Evolutionary conservation across 2,888 invertebrate genomes (phyloP).

Genomic region (Acrobasis repandana): DNA sequence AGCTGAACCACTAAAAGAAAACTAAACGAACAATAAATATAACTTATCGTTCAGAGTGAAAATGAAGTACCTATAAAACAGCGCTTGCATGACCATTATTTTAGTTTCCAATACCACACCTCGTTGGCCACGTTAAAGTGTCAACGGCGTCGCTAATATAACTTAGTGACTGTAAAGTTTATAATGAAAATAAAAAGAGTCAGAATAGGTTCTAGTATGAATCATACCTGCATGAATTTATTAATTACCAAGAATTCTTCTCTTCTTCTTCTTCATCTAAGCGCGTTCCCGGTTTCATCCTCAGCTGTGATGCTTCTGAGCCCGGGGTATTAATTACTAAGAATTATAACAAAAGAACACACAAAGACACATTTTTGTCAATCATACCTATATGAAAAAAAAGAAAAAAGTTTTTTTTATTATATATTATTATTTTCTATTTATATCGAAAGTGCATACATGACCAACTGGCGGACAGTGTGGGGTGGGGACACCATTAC

Average conservation of each 20-base stretch:
- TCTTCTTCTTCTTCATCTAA: too few relatives aligned
- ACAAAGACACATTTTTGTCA: too few relatives aligned
- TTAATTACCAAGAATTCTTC: neutral
- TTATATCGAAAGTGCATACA: too few relatives aligned
- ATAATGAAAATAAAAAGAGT: neutral
- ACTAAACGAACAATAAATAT: neutral
- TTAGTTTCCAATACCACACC: conserved; percentile 9
- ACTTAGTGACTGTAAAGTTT: neutral
- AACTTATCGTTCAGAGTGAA: neutral
- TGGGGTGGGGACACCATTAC: too few relatives aligned
- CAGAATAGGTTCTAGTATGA: neutral
- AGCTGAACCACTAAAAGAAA: neutral
- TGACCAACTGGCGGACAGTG: too few relatives aligned
- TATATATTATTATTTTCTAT: too few relatives aligned
- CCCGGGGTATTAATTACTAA: too few relatives aligned
- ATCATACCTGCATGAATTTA: neutral
- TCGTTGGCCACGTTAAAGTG: conserved; percentile 7
- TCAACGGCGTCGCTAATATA: neutral
- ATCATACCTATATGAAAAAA: too few relatives aligned
- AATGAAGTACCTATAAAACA: conserved; percentile 1
- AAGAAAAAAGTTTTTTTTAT: too few relatives aligned
- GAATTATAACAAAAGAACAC: too few relatives aligned
- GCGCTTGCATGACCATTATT: conserved; percentile 3
- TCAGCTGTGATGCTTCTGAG: too few relatives aligned
- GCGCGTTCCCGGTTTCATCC: too few relatives aligned